A percentile compares a stretch with the other conserved stretches of the same genome.
These are phyloP conservation scores for Geodia barretti DNA, from an alignment of 37 sponge, comb jelly and placozoan genomes.

Conservation along the genomic window DNA sequence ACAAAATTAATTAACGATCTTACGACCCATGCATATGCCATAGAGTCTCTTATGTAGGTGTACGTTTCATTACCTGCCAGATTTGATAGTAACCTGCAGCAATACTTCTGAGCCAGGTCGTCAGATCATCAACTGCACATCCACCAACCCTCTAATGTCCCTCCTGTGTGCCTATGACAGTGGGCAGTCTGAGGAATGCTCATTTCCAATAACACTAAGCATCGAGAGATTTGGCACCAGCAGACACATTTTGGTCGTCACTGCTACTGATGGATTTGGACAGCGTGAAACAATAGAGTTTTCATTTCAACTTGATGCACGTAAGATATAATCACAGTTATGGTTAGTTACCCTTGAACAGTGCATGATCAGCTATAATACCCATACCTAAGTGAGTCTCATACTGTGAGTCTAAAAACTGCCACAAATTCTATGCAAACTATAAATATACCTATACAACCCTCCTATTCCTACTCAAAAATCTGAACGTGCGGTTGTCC, in stretches of 20 bases:
- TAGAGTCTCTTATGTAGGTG: too few relatives aligned
- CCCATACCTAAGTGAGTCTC: too few relatives aligned
- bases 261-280: not conserved
- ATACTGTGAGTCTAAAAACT: too few relatives aligned
- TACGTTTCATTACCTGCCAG: too few relatives aligned
- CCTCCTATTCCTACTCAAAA: not conserved
- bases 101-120: not conserved
- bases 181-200: not conserved
- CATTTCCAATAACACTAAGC: not conserved
- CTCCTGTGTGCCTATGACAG: not conserved
- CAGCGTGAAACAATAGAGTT: not conserved
- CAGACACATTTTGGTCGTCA: not conserved
- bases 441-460: not conserved
- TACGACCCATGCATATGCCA: too few relatives aligned
- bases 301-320: not conserved
- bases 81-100: not conserved
- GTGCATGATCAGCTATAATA: too few relatives aligned
- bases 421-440: too few relatives aligned
- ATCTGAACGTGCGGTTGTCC: not conserved
- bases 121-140: not conserved
- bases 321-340: not conserved
- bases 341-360: too few relatives aligned
- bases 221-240: not conserved
- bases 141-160: not conserved
- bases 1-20: too few relatives aligned